A percentile compares a stretch with the other conserved stretches of the same genome.
Evolutionary conservation across 2,797 vertebrate genomes (phyloP).

Genomic region (Carapus acus): DNA sequence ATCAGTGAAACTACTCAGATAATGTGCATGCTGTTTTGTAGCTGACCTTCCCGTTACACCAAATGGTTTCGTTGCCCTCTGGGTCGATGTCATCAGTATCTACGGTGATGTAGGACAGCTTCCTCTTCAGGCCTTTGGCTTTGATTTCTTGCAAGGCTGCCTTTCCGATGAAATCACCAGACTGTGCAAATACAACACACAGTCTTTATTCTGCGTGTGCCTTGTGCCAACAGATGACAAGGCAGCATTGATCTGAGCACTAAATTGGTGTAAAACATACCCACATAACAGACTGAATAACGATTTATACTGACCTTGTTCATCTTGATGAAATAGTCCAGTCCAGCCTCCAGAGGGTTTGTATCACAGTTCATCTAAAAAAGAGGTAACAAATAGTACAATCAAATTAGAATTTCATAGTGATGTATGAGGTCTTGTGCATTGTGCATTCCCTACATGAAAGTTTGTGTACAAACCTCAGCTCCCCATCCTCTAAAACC

Average conservation of each 20-base stretch:
- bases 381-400: conserved; percentile 4
- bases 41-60: conserved; percentile 84
- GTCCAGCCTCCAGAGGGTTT: conserved; percentile 91
- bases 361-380: conserved; percentile 96
- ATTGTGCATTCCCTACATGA: background rate
- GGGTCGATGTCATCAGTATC: conserved; percentile 88
- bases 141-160: conserved; percentile 86
- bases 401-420: background rate
- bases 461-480: conserved; percentile 73
- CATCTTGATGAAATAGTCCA: conserved; percentile 92
- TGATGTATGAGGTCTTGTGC: too few relatives aligned
- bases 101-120: conserved; percentile 83
- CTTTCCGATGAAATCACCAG: conserved; percentile 66
- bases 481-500: conserved; percentile 95
- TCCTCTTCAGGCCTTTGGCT: conserved; percentile 81
- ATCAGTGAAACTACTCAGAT: too few relatives aligned
- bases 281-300: background rate
- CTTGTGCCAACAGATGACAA: background rate
- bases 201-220: background rate
- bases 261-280: background rate
- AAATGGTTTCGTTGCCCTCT: conserved; percentile 95
- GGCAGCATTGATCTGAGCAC: background rate
- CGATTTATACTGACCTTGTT: conserved; percentile 79
- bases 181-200: conserved; percentile 36
- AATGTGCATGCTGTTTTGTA: too few relatives aligned